Conservation (phyloP, 2,888 invertebrate species). For the Apodemia zela region DNA sequence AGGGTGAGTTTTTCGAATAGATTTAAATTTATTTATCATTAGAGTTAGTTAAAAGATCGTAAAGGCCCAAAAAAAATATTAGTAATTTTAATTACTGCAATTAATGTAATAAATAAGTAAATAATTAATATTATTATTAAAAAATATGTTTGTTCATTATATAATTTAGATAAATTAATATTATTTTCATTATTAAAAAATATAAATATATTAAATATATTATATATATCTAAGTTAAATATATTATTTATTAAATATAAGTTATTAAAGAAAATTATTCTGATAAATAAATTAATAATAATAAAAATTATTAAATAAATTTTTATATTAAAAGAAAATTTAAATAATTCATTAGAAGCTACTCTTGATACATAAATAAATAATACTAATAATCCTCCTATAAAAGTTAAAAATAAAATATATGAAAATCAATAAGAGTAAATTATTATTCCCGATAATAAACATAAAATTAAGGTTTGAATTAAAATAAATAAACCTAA, state of each 20-base stretch:
- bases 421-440: constrained; percentile 78
- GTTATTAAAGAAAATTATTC: constrained; percentile 41
- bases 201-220: constrained; percentile 50
- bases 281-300: constrained; percentile 33
- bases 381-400: constrained; percentile 83
- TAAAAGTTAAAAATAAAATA: constrained; percentile 78
- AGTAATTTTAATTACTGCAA: constrained; percentile 80
- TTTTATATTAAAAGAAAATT: constrained; percentile 45
- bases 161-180: constrained; percentile 73
- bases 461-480: constrained; percentile 71
- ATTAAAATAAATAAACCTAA: constrained; percentile 76
- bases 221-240: constrained; percentile 44
- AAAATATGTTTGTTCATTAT: constrained; percentile 72
- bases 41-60: constrained; percentile 53
- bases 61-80: constrained; percentile 64
- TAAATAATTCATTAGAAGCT: constrained; percentile 82
- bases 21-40: constrained; percentile 67
- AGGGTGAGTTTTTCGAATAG: constrained; percentile 65
- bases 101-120: constrained; percentile 81
- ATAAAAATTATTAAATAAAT: constrained; percentile 39
- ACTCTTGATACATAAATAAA: constrained; percentile 81
- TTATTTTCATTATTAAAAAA: constrained; percentile 66
- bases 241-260: constrained; percentile 51
- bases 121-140: constrained; percentile 77
- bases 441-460: constrained; percentile 68